Percentiles rank a stretch among this genome's conserved stretches.
phyloP scores from a whole-genome alignment of 2,888 invertebrate genomes.

The Sipha maydis region DNA sequence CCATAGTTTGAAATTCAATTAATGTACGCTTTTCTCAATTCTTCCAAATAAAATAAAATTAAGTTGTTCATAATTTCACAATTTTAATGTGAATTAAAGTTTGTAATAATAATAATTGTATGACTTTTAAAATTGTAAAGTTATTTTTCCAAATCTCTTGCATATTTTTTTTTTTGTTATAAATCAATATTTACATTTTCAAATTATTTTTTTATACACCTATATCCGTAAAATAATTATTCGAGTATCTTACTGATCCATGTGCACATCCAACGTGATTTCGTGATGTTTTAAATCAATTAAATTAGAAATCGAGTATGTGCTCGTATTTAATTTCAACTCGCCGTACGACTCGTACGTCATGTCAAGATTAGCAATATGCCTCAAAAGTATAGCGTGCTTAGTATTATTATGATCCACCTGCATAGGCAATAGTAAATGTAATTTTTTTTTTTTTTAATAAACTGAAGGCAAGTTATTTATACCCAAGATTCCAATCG shows the following conservation, averaged over 20 bases:
- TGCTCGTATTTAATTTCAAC: slow-evolving; percentile 75
- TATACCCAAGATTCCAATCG: slow-evolving; percentile 76
- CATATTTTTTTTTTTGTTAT: no score
- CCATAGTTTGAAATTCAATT: no score
- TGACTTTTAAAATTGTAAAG: no score
- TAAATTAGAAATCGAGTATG: slow-evolving; percentile 76
- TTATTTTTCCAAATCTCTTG: no score
- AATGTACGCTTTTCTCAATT: no score
- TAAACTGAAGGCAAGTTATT: slow-evolving; percentile 44
- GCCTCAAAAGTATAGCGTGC: slow-evolving; percentile 76
- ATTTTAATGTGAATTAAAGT: no score
- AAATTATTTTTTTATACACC: not conserved
- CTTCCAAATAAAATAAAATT: no score
- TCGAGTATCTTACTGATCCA: slow-evolving; percentile 76
- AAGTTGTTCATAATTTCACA: no score
- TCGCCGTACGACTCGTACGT: slow-evolving; percentile 75
- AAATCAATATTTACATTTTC: not conserved
- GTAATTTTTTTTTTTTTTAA: not conserved
- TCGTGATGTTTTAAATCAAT: slow-evolving; percentile 76
- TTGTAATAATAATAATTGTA: no score
- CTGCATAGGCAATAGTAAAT: slow-evolving; percentile 67
- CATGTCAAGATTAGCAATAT: slow-evolving; percentile 73
- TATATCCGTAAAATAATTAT: not conserved
- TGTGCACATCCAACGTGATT: slow-evolving; percentile 77
- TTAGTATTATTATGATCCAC: slow-evolving; percentile 75